Percentiles rank a stretch among this genome's conserved stretches.
Evolutionary conservation across 2,113 vertebrate genomes (phyloP).

Genomic region (Amblyornis subalaris): DNA sequence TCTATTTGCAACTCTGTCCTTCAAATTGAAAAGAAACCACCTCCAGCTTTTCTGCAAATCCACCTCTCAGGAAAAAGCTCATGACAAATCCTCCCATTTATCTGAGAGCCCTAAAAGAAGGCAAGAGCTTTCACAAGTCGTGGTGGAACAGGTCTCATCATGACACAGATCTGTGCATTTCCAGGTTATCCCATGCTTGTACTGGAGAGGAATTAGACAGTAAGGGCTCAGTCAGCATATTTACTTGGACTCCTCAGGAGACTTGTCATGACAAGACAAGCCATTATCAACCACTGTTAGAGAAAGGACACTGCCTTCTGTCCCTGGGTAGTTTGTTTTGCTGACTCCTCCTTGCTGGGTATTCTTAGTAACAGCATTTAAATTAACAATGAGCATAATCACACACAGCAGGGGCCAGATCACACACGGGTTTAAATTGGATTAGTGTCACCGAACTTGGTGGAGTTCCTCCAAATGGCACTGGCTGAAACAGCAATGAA

Average conservation of each 20-base stretch:
- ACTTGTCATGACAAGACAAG: slow-evolving; percentile 52
- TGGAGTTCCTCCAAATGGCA: neutral
- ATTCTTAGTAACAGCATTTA: neutral
- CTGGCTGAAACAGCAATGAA: neutral
- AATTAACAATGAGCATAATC: neutral
- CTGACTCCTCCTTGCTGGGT: neutral
- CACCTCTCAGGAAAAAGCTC: slow-evolving; percentile 8
- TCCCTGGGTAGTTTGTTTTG: neutral
- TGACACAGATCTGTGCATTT: neutral
- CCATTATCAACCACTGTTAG: neutral
- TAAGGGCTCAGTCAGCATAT: slow-evolving; percentile 8
- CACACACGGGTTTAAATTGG: neutral
- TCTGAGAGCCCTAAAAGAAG: neutral
- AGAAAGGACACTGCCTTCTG: slow-evolving; percentile 6
- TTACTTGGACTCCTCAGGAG: slow-evolving; percentile 17
- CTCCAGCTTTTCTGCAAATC: neutral
- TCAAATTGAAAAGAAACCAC: neutral
- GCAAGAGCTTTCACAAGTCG: neutral
- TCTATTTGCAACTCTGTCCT: slow-evolving; percentile 2
- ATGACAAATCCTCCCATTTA: slow-evolving; percentile 14
- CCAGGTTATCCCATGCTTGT: neutral
- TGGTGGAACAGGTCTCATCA: neutral
- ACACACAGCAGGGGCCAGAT: neutral
- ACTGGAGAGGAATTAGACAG: slow-evolving; percentile 1
- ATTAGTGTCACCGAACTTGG: neutral